phyloP scores from a whole-genome alignment of 2,113 vertebrate species.

The Gavialis gangeticus region DNA sequence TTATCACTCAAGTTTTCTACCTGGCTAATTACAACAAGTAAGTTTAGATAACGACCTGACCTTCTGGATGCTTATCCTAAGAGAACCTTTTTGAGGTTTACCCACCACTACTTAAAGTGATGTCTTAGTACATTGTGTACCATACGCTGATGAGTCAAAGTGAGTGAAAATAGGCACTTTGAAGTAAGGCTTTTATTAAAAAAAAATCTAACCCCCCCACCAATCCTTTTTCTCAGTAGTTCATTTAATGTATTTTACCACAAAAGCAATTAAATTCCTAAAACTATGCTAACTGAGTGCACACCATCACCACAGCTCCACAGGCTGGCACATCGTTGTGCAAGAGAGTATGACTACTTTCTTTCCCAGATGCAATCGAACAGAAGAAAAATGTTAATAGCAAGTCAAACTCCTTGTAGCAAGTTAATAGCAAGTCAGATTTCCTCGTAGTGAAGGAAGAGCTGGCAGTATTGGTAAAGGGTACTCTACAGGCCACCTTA shows the following conservation, averaged over 20 bases:
- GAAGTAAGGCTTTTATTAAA: slow-evolving; percentile 7
- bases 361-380: background rate
- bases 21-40: background rate
- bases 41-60: slow-evolving; percentile 25
- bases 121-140: slow-evolving; percentile 25
- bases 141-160: background rate
- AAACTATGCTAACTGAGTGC: background rate
- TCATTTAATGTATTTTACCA: background rate
- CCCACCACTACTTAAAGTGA: background rate
- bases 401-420: background rate
- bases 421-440: background rate
- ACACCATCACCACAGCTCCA: background rate
- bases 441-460: background rate
- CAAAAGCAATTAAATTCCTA: slow-evolving; percentile 14
- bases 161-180: slow-evolving; percentile 43
- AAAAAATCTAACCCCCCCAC: background rate
- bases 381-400: background rate
- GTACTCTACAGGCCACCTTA: background rate
- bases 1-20: background rate
- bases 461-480: background rate
- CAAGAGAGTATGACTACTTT: background rate
- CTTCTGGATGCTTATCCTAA: slow-evolving; percentile 18
- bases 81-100: slow-evolving; percentile 29
- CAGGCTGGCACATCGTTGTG: background rate
- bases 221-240: background rate